Evolutionary conservation across 2,888 invertebrate genomes (phyloP), one percentile per base, ranked within the genome.

Genomic region (Scaptomyza parva): DNA sequence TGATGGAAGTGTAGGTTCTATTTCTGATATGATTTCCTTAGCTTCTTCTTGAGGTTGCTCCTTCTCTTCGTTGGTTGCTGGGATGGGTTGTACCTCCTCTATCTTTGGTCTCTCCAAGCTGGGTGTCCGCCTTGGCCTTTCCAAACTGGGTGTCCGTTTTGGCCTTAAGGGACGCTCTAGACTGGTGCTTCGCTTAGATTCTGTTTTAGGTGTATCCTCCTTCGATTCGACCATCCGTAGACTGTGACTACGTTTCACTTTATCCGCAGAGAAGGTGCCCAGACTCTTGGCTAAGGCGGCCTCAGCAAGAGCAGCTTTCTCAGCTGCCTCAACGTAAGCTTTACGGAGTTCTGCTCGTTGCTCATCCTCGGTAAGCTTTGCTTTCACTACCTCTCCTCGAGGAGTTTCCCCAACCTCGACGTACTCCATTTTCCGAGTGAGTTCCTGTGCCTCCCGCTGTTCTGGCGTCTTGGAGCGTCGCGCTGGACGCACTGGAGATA

Each of bases 391-490:
- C 3, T 50, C 39, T 2, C 35, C 64, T 0, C 14, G 47, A 0
- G 47, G 24, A 5, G 66, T 33, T 39, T 86, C 86, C 0, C 80
- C 88, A 28, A 88, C 67, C 17, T 71, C 81, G n/a, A 85, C 44
- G 76, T 90, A 69, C 57, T 86, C 62, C 4, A 43, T 40, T 39
- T 79, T 73, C 73, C 77, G 74, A 0, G 61, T 59, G 2, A 75
- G 17, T 17, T 87, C 60, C 51, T 44, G 41, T 0, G 8, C 64
- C 3, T 66, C 76, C 2, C 81, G 76, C 9, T 82, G 87, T 30
- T 91, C 89, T 0, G 90, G 90, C 0, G 91, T 90, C 66, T 86
- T 91, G 0, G 91, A 90, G 30, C 90, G 87, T 7, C 91, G 60
- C 40, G 88, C 83, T 0, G 91, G 90, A 3, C 89, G 80, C 26